Evolutionary conservation across 2,888 invertebrate genomes (phyloP).

Genomic region (Petrolisthes manimaculis): DNA sequence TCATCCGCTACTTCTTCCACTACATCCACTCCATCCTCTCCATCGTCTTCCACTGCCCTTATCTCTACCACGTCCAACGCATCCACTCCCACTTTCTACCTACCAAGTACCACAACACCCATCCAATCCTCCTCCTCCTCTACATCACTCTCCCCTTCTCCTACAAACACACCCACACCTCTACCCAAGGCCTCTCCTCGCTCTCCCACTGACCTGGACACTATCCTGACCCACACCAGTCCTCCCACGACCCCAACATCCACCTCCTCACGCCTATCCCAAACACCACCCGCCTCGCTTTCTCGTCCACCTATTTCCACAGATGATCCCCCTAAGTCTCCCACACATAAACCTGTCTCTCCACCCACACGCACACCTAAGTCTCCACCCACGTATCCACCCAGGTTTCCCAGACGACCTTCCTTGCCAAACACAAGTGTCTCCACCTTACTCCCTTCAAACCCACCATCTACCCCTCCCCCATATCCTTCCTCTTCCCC

Average conservation of each 20-base stretch:
- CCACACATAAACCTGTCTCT: background rate
- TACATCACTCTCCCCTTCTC: background rate
- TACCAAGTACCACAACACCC: background rate
- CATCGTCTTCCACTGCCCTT: background rate
- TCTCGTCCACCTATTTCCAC: background rate
- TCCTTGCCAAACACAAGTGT: background rate
- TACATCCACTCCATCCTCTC: background rate
- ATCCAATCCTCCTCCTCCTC: background rate
- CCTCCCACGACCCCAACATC: constrained; percentile 6
- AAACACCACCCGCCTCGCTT: background rate
- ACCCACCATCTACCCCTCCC: background rate
- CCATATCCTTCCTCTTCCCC: background rate
- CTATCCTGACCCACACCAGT: background rate
- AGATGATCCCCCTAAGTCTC: background rate
- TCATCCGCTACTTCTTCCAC: background rate
- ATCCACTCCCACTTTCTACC: background rate
- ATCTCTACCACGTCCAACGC: background rate
- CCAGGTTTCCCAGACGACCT: too few species aligned
- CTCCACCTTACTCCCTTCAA: background rate
- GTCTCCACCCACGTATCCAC: too few species aligned
- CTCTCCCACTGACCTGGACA: background rate
- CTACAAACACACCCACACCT: background rate
- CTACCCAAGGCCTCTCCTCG: background rate
- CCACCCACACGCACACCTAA: background rate
- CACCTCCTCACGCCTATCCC: background rate